A percentile compares a stretch with the other conserved stretches of the same genome.
These are phyloP conservation scores for Epinephelus coioides DNA, from an alignment of 2,797 vertebrate species.

Conservation along the genomic window DNA sequence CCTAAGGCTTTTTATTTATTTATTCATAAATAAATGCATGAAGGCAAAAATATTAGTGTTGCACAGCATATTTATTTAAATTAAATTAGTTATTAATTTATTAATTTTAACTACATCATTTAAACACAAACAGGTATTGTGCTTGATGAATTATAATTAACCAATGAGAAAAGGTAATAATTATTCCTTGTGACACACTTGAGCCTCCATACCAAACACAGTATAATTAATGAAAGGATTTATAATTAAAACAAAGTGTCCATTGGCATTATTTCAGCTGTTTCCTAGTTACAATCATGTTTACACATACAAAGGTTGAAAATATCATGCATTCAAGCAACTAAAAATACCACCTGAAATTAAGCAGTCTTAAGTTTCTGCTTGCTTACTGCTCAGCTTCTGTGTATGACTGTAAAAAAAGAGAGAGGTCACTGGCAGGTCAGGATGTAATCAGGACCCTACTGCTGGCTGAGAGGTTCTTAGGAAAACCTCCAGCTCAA, in stretches of 20 bases:
- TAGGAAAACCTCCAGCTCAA: not conserved
- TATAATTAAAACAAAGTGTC: not conserved
- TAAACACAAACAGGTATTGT: not conserved
- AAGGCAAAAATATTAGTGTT: not conserved
- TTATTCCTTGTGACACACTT: conserved; percentile 19
- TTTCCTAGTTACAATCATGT: not conserved
- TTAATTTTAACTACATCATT: not conserved
- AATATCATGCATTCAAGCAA: conserved; percentile 36
- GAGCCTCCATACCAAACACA: conserved; percentile 4
- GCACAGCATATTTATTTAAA: not conserved
- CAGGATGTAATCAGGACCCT: not conserved
- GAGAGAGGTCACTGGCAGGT: not conserved
- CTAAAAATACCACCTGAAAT: conserved; percentile 33
- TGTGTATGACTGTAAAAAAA: not conserved
- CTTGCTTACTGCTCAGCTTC: conserved; percentile 43
- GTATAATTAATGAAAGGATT: not conserved
- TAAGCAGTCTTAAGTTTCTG: conserved; percentile 42
- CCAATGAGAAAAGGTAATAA: not conserved
- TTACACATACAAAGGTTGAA: conserved; percentile 25
- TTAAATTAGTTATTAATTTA: not conserved
- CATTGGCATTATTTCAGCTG: conserved; percentile 39
- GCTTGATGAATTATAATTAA: not conserved
- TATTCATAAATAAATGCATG: not conserved
- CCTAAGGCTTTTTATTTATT: not conserved
- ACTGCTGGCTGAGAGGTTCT: not conserved